Conservation (phyloP, 2,888 invertebrate genomes). For the Tanypteryx hageni region DNA sequence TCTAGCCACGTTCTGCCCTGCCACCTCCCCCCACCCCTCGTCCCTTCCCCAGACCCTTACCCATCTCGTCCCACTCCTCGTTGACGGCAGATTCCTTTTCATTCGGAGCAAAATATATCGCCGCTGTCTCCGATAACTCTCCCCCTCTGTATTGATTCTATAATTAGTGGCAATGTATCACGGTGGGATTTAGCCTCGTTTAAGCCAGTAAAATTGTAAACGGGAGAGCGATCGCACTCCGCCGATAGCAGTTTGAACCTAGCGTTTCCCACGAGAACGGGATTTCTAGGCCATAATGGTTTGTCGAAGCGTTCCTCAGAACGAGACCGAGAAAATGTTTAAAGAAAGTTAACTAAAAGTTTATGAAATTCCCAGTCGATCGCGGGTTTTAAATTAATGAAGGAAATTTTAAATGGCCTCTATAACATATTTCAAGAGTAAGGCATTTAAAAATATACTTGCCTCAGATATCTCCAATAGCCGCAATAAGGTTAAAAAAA, state of each 20-base stretch:
- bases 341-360: no score
- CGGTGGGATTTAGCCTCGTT: constrained; percentile 40
- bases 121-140: constrained; percentile 48
- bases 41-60: neutral
- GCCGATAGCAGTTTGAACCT: constrained; percentile 26
- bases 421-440: no score
- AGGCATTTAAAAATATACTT: no score
- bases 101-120: constrained; percentile 31
- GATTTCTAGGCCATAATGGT: constrained; percentile 1
- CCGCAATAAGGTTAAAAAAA: no score
- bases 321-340: no score
- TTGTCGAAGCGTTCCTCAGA: neutral
- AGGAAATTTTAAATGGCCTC: no score
- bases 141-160: constrained; percentile 44
- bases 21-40: neutral
- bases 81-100: constrained; percentile 41
- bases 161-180: constrained; percentile 55
- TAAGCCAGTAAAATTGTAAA: constrained; percentile 48
- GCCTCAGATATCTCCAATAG: no score
- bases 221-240: constrained; percentile 38
- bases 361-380: no score
- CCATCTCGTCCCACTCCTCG: no score
- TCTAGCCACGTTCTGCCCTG: neutral
- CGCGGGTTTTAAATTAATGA: no score
- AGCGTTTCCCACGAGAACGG: constrained; percentile 3